These are phyloP conservation scores for Troides helena DNA, from an alignment of 2,888 invertebrate genomes.

Conservation along the genomic window DNA sequence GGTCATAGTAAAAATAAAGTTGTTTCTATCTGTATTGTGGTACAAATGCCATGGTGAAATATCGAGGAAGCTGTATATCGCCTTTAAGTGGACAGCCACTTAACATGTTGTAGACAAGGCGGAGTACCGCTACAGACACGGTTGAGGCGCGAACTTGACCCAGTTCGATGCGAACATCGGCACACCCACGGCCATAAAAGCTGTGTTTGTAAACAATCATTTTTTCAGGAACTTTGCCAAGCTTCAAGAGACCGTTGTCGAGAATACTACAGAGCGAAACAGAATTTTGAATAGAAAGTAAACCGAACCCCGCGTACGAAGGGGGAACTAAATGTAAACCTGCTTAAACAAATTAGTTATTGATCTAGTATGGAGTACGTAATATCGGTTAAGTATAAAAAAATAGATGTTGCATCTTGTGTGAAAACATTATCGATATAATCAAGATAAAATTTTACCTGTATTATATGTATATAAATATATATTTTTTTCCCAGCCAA, in stretches of 20 bases:
- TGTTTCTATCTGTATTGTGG: no score
- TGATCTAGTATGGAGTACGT: no score
- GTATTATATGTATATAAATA: no score
- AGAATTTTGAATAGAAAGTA: conserved; percentile 23
- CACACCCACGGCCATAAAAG: conserved; percentile 4
- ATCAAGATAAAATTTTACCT: no score
- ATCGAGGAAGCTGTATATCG: neutral
- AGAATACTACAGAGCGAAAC: conserved; percentile 14
- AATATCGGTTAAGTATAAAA: no score
- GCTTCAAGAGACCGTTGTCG: conserved; percentile 20
- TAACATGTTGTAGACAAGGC: neutral
- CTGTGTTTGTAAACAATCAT: conserved; percentile 26
- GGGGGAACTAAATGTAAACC: neutral
- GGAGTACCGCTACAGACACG: neutral
- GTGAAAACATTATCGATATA: no score
- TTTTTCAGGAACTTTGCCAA: conserved; percentile 29
- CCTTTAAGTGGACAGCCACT: conserved; percentile 1
- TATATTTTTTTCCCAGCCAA: no score
- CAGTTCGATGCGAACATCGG: conserved; percentile 4
- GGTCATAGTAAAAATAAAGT: no score
- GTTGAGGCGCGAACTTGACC: conserved; percentile 19
- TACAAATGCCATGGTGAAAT: neutral
- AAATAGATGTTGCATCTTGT: no score
- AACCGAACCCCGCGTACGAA: conserved; percentile 3
- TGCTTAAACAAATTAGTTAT: no score